A percentile compares a stretch with the other conserved stretches of the same genome.
Evolutionary conservation across 2,888 invertebrate species (phyloP).

Genomic region (Thymelicus lineola): DNA sequence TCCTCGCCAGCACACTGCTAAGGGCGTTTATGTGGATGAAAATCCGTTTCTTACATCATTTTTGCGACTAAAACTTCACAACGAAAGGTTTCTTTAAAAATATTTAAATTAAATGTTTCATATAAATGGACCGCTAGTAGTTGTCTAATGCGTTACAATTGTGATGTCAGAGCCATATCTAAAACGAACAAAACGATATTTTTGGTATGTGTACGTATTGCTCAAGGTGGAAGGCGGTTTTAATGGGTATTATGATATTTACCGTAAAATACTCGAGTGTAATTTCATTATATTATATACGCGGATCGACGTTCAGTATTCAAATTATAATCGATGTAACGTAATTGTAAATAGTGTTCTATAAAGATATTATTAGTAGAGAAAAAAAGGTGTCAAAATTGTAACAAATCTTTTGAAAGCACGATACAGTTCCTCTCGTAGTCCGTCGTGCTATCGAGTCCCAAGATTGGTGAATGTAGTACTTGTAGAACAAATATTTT

Average conservation of each 20-base stretch:
- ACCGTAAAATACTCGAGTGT: constrained; percentile 60
- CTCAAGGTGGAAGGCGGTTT: constrained; percentile 72
- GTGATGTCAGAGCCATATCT: constrained; percentile 79
- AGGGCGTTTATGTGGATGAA: constrained; percentile 24
- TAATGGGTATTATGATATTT: constrained; percentile 63
- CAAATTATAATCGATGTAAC: constrained; percentile 60
- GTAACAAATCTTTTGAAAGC: constrained; percentile 76
- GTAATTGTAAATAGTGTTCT: constrained; percentile 60
- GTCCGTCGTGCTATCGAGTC: constrained; percentile 78
- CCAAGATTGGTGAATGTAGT: constrained; percentile 59
- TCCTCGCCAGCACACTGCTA: constrained; percentile 56
- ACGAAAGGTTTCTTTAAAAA: not conserved
- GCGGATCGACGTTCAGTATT: constrained; percentile 44
- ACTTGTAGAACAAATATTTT: constrained; percentile 52
- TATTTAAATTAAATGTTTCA: constrained; percentile 8
- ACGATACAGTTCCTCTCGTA: constrained; percentile 84
- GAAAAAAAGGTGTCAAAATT: constrained; percentile 71
- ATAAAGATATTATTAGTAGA: constrained; percentile 55
- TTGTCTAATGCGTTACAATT: constrained; percentile 45
- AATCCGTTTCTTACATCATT: not conserved
- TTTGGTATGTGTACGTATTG: constrained; percentile 80
- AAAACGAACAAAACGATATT: constrained; percentile 71
- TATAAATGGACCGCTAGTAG: constrained; percentile 4
- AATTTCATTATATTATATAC: constrained; percentile 51
- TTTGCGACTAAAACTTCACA: constrained; percentile 25